Percentiles rank a stretch among this genome's conserved stretches.
These are phyloP conservation scores for Heteromurus nitidus DNA, from an alignment of 2,888 invertebrate species.

Conservation along the genomic window DNA sequence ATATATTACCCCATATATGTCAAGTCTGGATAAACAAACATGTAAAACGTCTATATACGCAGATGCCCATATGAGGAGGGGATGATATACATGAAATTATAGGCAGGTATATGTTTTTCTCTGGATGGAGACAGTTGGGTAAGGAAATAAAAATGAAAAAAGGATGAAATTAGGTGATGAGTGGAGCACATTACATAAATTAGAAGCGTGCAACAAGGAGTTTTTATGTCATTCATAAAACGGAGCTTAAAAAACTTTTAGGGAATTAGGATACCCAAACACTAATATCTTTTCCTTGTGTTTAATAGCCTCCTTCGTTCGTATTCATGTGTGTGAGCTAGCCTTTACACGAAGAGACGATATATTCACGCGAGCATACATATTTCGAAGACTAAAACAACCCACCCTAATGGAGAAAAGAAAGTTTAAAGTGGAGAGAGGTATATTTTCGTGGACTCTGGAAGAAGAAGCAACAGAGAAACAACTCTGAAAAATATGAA, in stretches of 20 bases:
- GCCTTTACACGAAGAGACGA: too few relatives aligned
- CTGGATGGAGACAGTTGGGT: not conserved
- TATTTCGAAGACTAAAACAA: too few relatives aligned
- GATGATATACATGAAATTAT: too few relatives aligned
- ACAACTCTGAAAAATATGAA: slow-evolving; percentile 31
- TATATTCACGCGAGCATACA: too few relatives aligned
- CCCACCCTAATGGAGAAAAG: too few relatives aligned
- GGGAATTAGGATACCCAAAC: slow-evolving; percentile 5
- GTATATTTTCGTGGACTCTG: too few relatives aligned
- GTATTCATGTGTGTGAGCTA: too few relatives aligned
- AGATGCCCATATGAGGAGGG: not conserved
- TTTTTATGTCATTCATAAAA: slow-evolving; percentile 38
- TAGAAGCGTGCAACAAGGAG: not conserved
- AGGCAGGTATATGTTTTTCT: too few relatives aligned
- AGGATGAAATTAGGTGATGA: slow-evolving; percentile 30
- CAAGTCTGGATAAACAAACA: not conserved
- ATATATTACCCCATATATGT: not conserved
- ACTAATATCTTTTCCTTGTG: slow-evolving; percentile 22
- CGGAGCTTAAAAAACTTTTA: slow-evolving; percentile 12
- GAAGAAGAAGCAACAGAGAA: not conserved
- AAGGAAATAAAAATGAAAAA: slow-evolving; percentile 10
- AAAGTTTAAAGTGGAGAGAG: too few relatives aligned
- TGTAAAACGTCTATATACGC: too few relatives aligned
- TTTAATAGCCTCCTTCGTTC: too few relatives aligned
- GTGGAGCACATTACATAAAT: slow-evolving; percentile 16